Conservation (phyloP, 2,113 vertebrate genomes). For the Triplophysa tibetana region DNA sequence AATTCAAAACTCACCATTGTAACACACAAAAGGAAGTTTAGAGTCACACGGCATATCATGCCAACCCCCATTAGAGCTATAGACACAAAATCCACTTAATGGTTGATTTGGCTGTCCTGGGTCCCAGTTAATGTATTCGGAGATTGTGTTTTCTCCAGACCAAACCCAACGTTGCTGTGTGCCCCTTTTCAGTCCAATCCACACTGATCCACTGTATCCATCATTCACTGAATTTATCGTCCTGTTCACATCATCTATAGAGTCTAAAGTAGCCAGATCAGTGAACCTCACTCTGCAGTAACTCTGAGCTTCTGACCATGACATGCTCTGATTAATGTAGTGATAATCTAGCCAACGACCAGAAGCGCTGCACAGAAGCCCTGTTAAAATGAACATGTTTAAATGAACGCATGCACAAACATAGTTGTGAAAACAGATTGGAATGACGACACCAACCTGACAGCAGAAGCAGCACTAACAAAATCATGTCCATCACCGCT, state of each 20-base stretch:
- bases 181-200: conserved; percentile 41
- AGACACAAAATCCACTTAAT: no score
- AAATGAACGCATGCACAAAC: no score
- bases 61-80: no score
- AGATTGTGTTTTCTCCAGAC: no score
- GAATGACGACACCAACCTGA: neutral
- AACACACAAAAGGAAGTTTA: no score
- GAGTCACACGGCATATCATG: no score
- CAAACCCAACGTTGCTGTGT: neutral
- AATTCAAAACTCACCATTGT: no score
- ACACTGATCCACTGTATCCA: conserved; percentile 9
- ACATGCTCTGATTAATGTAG: conserved; percentile 14
- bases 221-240: neutral
- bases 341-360: conserved; percentile 7
- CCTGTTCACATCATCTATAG: neutral
- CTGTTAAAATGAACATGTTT: no score
- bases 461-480: conserved; percentile 24
- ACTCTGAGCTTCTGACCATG: conserved; percentile 40
- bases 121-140: no score
- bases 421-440: neutral
- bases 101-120: no score
- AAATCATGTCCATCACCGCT: no score
- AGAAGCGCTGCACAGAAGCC: neutral
- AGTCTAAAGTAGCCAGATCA: conserved; percentile 31
- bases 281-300: conserved; percentile 20